A percentile compares a stretch with the other conserved stretches of the same genome.
Evolutionary conservation across 2,888 invertebrate species (phyloP).

Genomic region (Melinaea menophilus): DNA sequence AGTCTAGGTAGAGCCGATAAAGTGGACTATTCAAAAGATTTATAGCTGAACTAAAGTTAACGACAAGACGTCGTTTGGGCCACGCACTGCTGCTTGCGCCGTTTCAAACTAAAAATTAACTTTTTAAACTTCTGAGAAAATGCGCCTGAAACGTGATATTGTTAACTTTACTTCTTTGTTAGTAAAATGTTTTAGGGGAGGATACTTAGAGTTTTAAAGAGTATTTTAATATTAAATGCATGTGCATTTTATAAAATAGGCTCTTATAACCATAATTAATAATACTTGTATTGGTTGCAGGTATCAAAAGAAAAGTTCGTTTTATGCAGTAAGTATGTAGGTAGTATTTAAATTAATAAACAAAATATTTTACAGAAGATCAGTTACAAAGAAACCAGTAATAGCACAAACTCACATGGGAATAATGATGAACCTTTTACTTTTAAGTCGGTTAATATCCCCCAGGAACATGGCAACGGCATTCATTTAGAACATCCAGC

Average conservation of each 20-base stretch:
- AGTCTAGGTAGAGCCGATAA: conserved; percentile 56
- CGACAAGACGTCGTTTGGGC: conserved; percentile 60
- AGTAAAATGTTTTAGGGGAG: conserved; percentile 2
- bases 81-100: conserved; percentile 57
- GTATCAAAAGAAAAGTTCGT: too few species aligned
- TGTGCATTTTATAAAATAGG: too few species aligned
- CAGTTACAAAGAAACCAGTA: too few species aligned
- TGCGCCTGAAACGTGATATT: conserved; percentile 36
- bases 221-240: too few species aligned
- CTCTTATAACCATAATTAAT: too few species aligned
- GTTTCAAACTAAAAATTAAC: conserved; percentile 58
- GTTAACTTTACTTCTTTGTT: conserved; percentile 27
- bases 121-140: conserved; percentile 55
- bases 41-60: conserved; percentile 68
- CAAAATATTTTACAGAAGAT: too few species aligned
- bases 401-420: too few species aligned
- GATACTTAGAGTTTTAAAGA: background rate
- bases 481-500: conserved; percentile 46
- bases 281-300: too few species aligned
- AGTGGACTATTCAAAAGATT: conserved; percentile 63
- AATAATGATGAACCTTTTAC: background rate
- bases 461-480: conserved; percentile 19
- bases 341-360: too few species aligned
- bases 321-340: too few species aligned
- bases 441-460: conserved; percentile 32